Conservation (phyloP, 1,140 invertebrate genomes). For the Drosophila sproati region DNA sequence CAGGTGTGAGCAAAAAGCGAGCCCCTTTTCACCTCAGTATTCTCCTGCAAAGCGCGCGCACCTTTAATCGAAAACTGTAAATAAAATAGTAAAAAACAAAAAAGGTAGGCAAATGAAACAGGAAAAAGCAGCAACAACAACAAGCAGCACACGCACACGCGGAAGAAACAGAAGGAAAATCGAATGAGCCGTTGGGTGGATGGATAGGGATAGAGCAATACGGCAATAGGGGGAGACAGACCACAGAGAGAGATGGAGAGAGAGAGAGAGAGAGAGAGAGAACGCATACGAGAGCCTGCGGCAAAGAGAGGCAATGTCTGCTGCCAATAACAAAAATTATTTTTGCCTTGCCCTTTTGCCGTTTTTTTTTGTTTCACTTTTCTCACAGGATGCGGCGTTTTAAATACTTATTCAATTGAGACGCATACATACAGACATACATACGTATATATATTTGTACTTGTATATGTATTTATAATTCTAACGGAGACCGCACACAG, state of each 20-base stretch:
- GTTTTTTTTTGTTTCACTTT: constrained; percentile 70
- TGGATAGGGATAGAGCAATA: constrained; percentile 16
- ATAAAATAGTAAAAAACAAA: constrained; percentile 71
- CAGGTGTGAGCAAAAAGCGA: constrained; percentile 54
- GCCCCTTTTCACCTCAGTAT: constrained; percentile 5
- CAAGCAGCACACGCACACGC: constrained; percentile 37
- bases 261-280: constrained; percentile 36
- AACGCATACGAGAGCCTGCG: constrained; percentile 12
- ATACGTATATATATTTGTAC: background rate
- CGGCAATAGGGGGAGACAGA: constrained; percentile 27
- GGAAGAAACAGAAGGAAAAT: constrained; percentile 53
- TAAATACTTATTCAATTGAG: constrained; percentile 23
- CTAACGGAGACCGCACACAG: background rate
- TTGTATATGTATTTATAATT: background rate
- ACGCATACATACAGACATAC: constrained; percentile 15
- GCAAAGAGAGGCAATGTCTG: constrained; percentile 32
- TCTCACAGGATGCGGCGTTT: constrained; percentile 75
- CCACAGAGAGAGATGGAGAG: constrained; percentile 9
- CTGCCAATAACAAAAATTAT: constrained; percentile 65
- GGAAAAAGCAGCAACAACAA: constrained; percentile 47
- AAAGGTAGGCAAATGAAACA: constrained; percentile 67
- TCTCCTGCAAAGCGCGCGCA: constrained; percentile 9
- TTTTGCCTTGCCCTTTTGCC: constrained; percentile 59
- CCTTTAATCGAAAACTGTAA: constrained; percentile 62
- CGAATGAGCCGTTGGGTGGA: constrained; percentile 38